Base-by-base conservation (phyloP, 2,888 invertebrate genomes). In the Disparrhopalites patrizii region DNA sequence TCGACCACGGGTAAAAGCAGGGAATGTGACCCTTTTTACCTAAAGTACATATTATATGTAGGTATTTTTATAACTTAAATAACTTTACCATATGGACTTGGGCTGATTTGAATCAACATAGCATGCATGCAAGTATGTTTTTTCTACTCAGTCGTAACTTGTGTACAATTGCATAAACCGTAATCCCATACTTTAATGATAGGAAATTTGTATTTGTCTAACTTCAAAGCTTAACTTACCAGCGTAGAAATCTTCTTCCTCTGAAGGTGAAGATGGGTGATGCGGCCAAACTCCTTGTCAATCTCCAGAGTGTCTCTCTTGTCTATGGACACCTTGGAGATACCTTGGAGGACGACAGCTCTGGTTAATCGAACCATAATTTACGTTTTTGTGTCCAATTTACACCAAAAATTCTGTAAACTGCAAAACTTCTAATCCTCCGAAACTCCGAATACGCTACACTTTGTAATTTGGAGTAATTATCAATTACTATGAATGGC, bases 191-290 rank as follows among this genome's bases (percentile, higher is more conserved):
- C n/a, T 36, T 36, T 8, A 13, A 8, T 36, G 10, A 36, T 10
- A 36, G 36, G 8, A 10, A 36, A 36, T 8, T 36, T 18, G 25
- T 4, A 57, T 57, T 13, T 3, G 18, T n/a, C 7, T 56, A n/a
- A 28, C 5, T 7, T 30, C 56, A 31, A n/a, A 15, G 4, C 18
- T 30, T 15, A 28, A 56, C 84, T 82, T 79, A 86, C 86, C 70
- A 86, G 85, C 75, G 80, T 80, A 43, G 79, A 79, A 5, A 86
- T 79, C 69, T 78, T 80, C 78, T 83, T 85, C 68, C 84, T 84
- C 73, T 86, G 84, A 80, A 85, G 81, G 77, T 84, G 84, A 57
- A 86, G 76, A 76, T 82, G 82, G 7, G 81, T 79, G 28, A 79
- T 71, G 65, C 77, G 78, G 55, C 75, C 76, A 73, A 72, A 69